A percentile compares a stretch with the other conserved stretches of the same genome.
phyloP scores from a whole-genome alignment of 1,140 invertebrate genomes.

The fruit fly (Drosophila melanogaster) region Release_6_plus_ISO1_MT NT_033779.5:1426501-1427000 shows the following conservation, averaged over 20 bases:
- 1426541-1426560: constrained; percentile 68
- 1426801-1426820: constrained; percentile 22
- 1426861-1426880: background rate
- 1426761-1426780: constrained; percentile 35
- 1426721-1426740: constrained; percentile 21
- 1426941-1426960: too few relatives aligned
- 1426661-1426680: constrained; percentile 69
- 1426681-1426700: constrained; percentile 44
- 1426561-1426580: constrained; percentile 81
- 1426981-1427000: background rate
- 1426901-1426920: too few relatives aligned
- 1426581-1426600: constrained; percentile 79
- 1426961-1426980: too few relatives aligned
- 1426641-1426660: constrained; percentile 67
- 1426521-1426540: background rate
- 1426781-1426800: constrained; percentile 66
- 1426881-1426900: too few relatives aligned
- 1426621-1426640: constrained; percentile 72
- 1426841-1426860: constrained; percentile 9
- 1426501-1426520: constrained; percentile 15
- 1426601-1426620: constrained; percentile 71
- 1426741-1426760: constrained; percentile 43
- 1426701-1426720: constrained; percentile 16
- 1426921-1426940: too few relatives aligned
- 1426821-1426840: constrained; percentile 26